Percentiles rank a stretch among this genome's conserved stretches.
Evolutionary conservation across 2,113 vertebrate species (phyloP).

Genomic region (Etheostoma spectabile): DNA sequence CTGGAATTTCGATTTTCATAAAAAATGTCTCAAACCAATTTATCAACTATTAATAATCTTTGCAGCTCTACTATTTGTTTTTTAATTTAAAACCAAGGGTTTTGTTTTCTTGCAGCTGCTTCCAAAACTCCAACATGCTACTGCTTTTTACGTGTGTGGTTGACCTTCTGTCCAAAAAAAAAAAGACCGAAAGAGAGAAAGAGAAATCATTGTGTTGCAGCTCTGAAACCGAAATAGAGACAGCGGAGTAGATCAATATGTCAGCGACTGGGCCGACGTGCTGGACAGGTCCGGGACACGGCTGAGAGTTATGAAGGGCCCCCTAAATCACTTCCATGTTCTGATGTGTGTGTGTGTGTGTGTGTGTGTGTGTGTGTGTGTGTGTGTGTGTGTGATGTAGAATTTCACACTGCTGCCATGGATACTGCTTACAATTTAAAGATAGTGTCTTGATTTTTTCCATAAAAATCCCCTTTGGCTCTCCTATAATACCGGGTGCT

Average conservation of each 20-base stretch:
- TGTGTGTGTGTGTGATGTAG: slow-evolving; percentile 71
- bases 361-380: slow-evolving; percentile 31
- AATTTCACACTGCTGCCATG: slow-evolving; percentile 79
- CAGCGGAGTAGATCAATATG: slow-evolving; percentile 77
- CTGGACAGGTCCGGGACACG: slow-evolving; percentile 77
- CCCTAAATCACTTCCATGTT: slow-evolving; percentile 81
- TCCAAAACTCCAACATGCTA: slow-evolving; percentile 22
- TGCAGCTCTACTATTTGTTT: neutral
- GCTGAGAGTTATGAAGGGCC: slow-evolving; percentile 79
- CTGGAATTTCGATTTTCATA: no score
- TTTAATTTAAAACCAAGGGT: slow-evolving; percentile 8
- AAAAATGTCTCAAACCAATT: no score
- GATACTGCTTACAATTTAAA: slow-evolving; percentile 71
- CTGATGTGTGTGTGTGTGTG: slow-evolving; percentile 56
- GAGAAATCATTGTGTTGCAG: slow-evolving; percentile 7
- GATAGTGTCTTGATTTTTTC: slow-evolving; percentile 47
- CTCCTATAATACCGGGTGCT: slow-evolving; percentile 1
- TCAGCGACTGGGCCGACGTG: slow-evolving; percentile 76
- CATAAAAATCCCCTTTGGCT: slow-evolving; percentile 24
- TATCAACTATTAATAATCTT: no score
- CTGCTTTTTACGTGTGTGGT: slow-evolving; percentile 17
- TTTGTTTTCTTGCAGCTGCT: neutral
- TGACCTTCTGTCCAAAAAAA: slow-evolving; percentile 36
- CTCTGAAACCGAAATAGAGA: slow-evolving; percentile 72
- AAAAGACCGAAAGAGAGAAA: neutral